These are phyloP conservation scores for Accipiter virgatus DNA, from an alignment of 2,113 vertebrate genomes.

Conservation along the genomic window DNA sequence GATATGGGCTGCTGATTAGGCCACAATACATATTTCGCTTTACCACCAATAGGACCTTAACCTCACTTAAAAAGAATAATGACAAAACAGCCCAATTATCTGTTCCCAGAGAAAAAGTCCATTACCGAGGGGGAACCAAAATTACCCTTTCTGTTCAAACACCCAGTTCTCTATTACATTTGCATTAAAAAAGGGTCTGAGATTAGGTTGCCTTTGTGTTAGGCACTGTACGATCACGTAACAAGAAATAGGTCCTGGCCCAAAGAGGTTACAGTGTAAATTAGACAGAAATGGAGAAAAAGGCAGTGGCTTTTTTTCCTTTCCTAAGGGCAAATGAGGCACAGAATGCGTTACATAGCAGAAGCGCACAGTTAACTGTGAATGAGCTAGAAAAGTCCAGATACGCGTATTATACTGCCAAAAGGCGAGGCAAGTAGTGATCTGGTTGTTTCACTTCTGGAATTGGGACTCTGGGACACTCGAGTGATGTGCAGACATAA, in stretches of 20 bases:
- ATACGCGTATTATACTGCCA: fast-evolving
- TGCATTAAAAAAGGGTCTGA: constrained; percentile 49
- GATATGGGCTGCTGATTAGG: constrained; percentile 41
- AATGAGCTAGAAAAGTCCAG: neutral
- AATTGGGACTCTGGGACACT: neutral
- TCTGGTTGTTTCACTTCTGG: neutral
- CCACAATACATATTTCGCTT: constrained; percentile 17
- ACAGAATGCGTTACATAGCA: neutral
- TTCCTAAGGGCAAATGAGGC: neutral
- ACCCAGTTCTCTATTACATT: constrained; percentile 35
- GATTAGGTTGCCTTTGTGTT: constrained; percentile 45
- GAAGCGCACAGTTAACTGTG: neutral
- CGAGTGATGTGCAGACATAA: fast-evolving
- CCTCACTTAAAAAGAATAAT: constrained; percentile 52
- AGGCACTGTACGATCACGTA: neutral
- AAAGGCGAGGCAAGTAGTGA: neutral
- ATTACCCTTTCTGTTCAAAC: constrained; percentile 55
- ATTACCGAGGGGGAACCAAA: constrained; percentile 21
- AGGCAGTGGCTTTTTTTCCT: neutral
- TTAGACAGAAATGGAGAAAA: constrained; percentile 6
- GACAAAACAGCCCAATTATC: constrained; percentile 59
- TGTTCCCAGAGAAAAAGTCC: constrained; percentile 28
- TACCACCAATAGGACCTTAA: constrained; percentile 13
- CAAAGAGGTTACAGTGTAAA: constrained; percentile 42
- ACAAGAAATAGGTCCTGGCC: constrained; percentile 28